Evolutionary conservation across 53 echinoderm and acorn worm genomes (phyloP).

Genomic region (Henricia sp.): DNA sequence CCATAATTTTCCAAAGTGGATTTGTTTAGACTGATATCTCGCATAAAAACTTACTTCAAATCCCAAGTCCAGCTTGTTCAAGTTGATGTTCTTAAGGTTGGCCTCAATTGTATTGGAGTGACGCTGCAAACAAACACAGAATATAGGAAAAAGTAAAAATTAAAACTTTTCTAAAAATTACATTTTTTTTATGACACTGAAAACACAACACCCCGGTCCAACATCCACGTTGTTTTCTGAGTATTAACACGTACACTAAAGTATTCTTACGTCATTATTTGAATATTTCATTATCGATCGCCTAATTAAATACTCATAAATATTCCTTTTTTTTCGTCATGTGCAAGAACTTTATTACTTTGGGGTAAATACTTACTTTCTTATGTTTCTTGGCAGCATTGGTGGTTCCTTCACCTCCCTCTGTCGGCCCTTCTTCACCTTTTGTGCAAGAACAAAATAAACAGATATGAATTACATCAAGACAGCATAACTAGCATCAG

Average conservation of each 20-base stretch:
- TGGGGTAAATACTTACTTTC: conserved; percentile 45
- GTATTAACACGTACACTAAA: no score
- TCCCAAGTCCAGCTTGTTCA: conserved; percentile 86
- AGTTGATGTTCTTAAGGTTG: conserved; percentile 93
- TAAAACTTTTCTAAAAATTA: neutral
- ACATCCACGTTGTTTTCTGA: no score
- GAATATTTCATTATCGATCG: no score
- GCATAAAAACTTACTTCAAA: conserved; percentile 91
- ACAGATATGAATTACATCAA: neutral
- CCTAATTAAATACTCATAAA: no score
- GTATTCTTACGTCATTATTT: no score
- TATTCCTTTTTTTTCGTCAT: no score
- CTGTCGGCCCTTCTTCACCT: conserved; percentile 50
- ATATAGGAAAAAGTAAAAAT: neutral
- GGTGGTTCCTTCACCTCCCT: conserved; percentile 44
- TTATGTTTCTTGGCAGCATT: conserved; percentile 61
- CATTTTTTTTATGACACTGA: no score
- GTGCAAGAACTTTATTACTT: no score
- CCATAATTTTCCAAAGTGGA: no score
- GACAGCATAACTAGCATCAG: neutral
- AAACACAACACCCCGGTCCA: no score
- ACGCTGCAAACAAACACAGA: conserved; percentile 62
- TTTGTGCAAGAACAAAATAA: conserved; percentile 6
- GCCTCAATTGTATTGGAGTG: conserved; percentile 91
- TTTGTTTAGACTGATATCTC: neutral